Evolutionary conservation across 2,113 vertebrate genomes (phyloP), one percentile per base, ranked within the genome.

Genomic region (Corydoras maculifer): DNA sequence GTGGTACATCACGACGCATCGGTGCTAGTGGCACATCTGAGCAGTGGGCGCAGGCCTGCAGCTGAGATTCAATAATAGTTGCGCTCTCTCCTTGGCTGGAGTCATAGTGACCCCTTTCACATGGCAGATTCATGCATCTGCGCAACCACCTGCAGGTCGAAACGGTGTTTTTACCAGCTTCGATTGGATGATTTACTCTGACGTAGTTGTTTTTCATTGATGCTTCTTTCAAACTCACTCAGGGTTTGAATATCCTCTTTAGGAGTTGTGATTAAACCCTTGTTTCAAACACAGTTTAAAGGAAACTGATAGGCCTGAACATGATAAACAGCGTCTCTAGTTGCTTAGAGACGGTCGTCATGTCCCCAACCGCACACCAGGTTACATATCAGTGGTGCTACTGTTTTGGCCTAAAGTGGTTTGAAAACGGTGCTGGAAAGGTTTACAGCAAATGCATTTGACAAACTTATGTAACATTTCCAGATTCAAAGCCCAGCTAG

Each of bases 301-400:
- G 18, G 18, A 25, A 25, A 25, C 18, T 25, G 18, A 25, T 25
- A 25, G 18, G 18, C 18, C 18, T 25, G 18, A 25, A 25, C 18
- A 25, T 25, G 18, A 25, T 25, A 25, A 25, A 25, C 58, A 15
- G 62, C 61, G 8, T 76, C 48, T 9, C 65, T 61, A 15, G 82
- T 87, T 86, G 76, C 87, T 70, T 71, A 76, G 85, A 78, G 75
- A 85, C 84, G 3, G 64, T 61, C 69, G 63, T 86, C 77, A 82
- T 7, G 53, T 67, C 65, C 65, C 2, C 31, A 18, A 57, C 7
- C 25, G 51, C 50, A 32, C n/a, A 5, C 50, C 3, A 32, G 8
- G 29, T 29, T 25, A 50, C 49, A 8, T 51, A 25, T 64, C 62
- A 25, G 18, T 25, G 18, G 18, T 25, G 18, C 18, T 25, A 25